These are phyloP conservation scores for Chinchilla lanigera DNA, from an alignment of 2,113 vertebrate genomes.

Conservation along the genomic window DNA sequence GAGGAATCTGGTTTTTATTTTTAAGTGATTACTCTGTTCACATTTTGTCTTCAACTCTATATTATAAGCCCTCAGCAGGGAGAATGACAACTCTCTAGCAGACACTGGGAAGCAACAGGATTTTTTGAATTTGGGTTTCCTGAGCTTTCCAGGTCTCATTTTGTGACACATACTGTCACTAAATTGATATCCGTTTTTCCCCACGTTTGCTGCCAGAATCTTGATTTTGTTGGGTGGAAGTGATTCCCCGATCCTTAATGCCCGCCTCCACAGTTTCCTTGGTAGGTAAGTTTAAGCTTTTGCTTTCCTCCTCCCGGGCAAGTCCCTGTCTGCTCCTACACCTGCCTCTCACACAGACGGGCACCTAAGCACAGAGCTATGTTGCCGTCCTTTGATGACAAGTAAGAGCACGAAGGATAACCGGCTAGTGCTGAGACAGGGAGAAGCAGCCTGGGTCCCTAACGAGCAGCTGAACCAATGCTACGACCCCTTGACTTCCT, in stretches of 20 bases:
- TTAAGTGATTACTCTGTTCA: not conserved
- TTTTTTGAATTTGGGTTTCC: not conserved
- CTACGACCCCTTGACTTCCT: not conserved
- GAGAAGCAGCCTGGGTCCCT: not conserved
- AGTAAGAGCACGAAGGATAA: not conserved
- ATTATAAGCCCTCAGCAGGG: not conserved
- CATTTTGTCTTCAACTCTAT: not conserved
- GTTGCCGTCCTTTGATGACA: not conserved
- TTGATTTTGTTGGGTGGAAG: not conserved
- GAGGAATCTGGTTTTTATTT: not conserved
- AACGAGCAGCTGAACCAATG: not conserved
- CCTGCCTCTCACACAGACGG: not conserved
- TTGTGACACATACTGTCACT: not conserved
- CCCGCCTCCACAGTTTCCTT: not conserved
- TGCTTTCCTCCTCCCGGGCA: not conserved
- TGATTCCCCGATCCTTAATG: not conserved
- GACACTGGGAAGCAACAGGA: not conserved
- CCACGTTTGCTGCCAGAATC: not conserved
- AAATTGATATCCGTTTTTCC: not conserved
- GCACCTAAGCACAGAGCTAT: not conserved
- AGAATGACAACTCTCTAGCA: not conserved
- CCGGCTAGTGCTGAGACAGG: not conserved
- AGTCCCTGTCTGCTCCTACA: not conserved
- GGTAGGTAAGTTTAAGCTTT: not conserved
- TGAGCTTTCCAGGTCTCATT: not conserved